Base-by-base conservation (phyloP, 2,797 vertebrate genomes). In the Glyptemys insculpta region DNA sequence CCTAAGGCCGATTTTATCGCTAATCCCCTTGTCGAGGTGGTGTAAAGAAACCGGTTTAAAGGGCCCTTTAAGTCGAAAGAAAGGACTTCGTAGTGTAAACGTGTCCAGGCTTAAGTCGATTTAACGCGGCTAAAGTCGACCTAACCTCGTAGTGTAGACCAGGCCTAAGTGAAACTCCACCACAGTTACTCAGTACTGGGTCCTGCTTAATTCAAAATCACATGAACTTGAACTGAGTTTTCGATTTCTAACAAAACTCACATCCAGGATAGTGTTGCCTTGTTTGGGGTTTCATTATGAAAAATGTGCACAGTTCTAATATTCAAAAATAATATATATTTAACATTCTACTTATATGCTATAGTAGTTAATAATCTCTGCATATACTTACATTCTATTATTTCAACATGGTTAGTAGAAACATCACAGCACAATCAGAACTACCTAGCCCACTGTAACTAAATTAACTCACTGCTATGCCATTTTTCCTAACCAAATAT, bases 401-500 rank as follows among this genome's bases (percentile, higher is more conserved):
- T 81, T 81, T 37, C 87, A 83, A 23, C 27, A 5, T 5, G 76
- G 83, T 0, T 81, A 14, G 68, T n/a, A 47, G 27, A 79, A 81
- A 12, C 53, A 59, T 85, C 72, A 31, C 44, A 81, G 59, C 37
- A 31, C 27, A 44, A 74, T 14, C 18, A 80, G 19, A 41, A 68
- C n/a, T 19, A 34, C n/a, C 18, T 37, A 34, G 5, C 83, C 25
- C 65, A 54, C 15, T 25, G 47, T 18, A 65, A 57, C 8, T 41
- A 72, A 88, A 65, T 4, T 79, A 86, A 50, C 29, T 78, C 47
- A 65, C 16, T 74, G 50, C 34, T 89, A 21, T 14, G 27, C 44
- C 3, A 37, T 76, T 95, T 91, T 50, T 54, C 14, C 27, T 87
- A 59, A 79, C 52, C 37, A 81, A 85, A 72, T 72, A 72, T 37